Conservation (phyloP, 2,888 invertebrate species). For the Ennomos quercinarius region DNA sequence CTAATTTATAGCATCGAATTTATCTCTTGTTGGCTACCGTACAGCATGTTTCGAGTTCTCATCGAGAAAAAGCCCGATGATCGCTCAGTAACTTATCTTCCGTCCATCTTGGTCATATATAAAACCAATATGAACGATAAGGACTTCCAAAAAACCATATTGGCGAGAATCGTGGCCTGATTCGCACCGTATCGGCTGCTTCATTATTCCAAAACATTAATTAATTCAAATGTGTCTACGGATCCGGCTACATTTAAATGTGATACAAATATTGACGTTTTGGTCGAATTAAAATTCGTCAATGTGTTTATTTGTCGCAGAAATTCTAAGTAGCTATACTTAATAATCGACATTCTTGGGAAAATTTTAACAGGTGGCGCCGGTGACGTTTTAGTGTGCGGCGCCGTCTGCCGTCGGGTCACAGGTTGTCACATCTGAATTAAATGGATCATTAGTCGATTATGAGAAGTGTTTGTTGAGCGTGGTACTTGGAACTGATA, state of each 20-base stretch:
- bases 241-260: conserved; percentile 47
- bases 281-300: conserved; percentile 43
- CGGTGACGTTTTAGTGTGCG: conserved; percentile 42
- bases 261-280: conserved; percentile 57
- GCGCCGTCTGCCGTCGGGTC: conserved; percentile 39
- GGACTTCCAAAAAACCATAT: too few relatives aligned
- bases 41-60: conserved; percentile 19
- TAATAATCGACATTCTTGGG: conserved; percentile 57
- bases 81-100: neutral
- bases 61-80: conserved; percentile 26
- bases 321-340: conserved; percentile 47
- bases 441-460: conserved; percentile 28
- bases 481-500: conserved; percentile 29
- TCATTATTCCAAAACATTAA: conserved; percentile 50
- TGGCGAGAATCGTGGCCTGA: too few relatives aligned
- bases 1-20: conserved; percentile 1
- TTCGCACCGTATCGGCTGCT: conserved; percentile 40
- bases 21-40: conserved; percentile 25
- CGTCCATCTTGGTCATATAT: too few relatives aligned
- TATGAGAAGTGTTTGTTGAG: conserved; percentile 35
- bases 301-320: conserved; percentile 53
- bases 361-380: conserved; percentile 49
- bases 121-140: too few relatives aligned
- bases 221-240: conserved; percentile 57
- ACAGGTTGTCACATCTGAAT: conserved; percentile 34